These are phyloP conservation scores for Psittacus erithacus DNA, from an alignment of 2,113 vertebrate species.

Conservation along the genomic window DNA sequence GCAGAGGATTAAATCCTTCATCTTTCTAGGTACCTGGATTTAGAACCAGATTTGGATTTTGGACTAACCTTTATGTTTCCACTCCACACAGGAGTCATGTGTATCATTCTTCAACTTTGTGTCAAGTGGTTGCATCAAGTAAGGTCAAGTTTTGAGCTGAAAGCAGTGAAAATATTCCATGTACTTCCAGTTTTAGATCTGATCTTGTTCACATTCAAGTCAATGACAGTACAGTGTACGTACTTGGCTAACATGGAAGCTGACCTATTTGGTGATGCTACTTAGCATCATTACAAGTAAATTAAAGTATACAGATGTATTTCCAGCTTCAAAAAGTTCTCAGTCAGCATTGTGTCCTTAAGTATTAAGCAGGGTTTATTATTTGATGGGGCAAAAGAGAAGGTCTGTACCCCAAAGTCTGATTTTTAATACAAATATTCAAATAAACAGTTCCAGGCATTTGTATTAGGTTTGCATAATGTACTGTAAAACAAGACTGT, in stretches of 20 bases:
- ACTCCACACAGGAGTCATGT: background rate
- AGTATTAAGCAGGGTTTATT: background rate
- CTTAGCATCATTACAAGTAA: background rate
- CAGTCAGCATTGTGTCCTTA: background rate
- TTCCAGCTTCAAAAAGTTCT: background rate
- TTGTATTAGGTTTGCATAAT: background rate
- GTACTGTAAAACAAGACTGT: background rate
- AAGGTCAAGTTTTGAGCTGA: background rate
- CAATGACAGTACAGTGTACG: background rate
- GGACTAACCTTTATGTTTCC: background rate
- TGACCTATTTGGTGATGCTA: background rate
- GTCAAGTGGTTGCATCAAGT: background rate
- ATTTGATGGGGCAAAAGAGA: background rate
- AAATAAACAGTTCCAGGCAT: background rate
- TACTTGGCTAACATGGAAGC: background rate
- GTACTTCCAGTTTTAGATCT: background rate
- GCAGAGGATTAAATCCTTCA: background rate
- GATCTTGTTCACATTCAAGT: background rate
- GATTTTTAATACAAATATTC: background rate
- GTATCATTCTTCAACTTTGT: background rate
- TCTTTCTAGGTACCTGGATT: background rate
- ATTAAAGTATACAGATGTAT: background rate
- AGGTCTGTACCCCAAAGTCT: background rate
- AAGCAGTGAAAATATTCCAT: background rate
- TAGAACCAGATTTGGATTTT: background rate